Evolutionary conservation across 2,113 vertebrate genomes (phyloP), one percentile per base, ranked within the genome.

Genomic region (Scomber japonicus): DNA sequence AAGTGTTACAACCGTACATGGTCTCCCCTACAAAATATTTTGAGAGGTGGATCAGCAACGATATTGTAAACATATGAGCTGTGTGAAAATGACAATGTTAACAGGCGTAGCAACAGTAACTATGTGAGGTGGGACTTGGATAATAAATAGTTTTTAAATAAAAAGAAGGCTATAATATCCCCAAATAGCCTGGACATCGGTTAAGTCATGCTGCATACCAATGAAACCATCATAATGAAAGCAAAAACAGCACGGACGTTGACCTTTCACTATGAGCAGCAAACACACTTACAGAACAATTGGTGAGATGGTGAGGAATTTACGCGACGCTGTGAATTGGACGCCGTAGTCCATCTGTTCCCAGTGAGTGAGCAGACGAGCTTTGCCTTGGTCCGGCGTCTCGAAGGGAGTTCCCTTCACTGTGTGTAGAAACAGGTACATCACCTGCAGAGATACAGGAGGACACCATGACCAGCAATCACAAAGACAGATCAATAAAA

Each of bases 341-440:
- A 96, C 88, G 0, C 97, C 97, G 0, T 98, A 96, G 93, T 98
- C 97, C 86, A 98, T 98, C 91, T 98, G 97, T 86, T 99, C 97
- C 97, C 97, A 98, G 85, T 98, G 96, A 5, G 97, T 98, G 60
- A 99, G 95, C 21, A 98, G 94, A 3, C 97, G 96, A 61, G 96
- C 96, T 91, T 96, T 97, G 71, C 97, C 97, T 87, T 98, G 97
- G 88, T 98, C 97, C 0, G 97, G 97, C 0, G 97, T 98, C 90
- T 98, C 97, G 61, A 98, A 99, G 0, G 97, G 97, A 24, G 97
- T 98, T 0, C 97, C 97, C 90, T 99, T 99, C 72, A 98, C 96
- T 0, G 95, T 96, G 88, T 98, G 97, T 59, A 99, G 94, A 80
- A 99, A 97, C 88, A 97, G 50, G 90, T 98, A 99, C 97, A 97